phyloP scores from a whole-genome alignment of 2,888 invertebrate genomes.

The Calephelis perditalis region DNA sequence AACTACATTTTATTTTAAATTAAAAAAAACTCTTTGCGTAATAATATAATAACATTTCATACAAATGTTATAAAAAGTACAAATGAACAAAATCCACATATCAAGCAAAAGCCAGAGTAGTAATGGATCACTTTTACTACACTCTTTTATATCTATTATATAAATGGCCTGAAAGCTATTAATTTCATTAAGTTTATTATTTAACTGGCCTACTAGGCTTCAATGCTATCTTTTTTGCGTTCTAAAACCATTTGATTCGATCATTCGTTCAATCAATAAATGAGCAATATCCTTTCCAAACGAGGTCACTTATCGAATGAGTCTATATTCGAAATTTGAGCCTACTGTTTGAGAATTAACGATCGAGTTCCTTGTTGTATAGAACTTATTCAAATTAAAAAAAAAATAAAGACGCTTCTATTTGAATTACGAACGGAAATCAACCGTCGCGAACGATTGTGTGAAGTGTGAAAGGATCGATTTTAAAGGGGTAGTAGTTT shows the following conservation, averaged over 20 bases:
- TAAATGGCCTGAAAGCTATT: conserved; percentile 1
- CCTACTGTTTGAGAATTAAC: conserved; percentile 64
- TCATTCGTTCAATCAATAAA: conserved; percentile 66
- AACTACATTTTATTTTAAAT: no score
- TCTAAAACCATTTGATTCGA: conserved; percentile 44
- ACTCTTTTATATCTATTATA: conserved; percentile 1
- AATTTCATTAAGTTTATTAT: conserved; percentile 11
- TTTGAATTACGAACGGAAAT: conserved; percentile 76
- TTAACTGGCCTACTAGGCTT: conserved; percentile 10
- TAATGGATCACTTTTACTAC: neutral
- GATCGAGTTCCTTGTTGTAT: conserved; percentile 54
- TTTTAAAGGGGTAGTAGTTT: conserved; percentile 62
- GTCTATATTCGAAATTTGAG: conserved; percentile 73
- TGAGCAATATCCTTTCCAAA: conserved; percentile 70
- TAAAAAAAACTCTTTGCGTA: no score
- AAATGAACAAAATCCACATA: neutral
- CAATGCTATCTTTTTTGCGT: conserved; percentile 13
- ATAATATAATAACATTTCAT: no score
- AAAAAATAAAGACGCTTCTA: conserved; percentile 63
- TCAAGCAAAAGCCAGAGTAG: neutral
- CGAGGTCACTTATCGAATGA: conserved; percentile 75
- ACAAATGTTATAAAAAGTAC: neutral
- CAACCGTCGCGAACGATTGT: conserved; percentile 71
- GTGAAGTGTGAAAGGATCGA: conserved; percentile 76
- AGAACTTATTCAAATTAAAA: conserved; percentile 38